These are phyloP conservation scores for Mustela nigripes DNA, from an alignment of 2,113 vertebrate species.

Conservation along the genomic window DNA sequence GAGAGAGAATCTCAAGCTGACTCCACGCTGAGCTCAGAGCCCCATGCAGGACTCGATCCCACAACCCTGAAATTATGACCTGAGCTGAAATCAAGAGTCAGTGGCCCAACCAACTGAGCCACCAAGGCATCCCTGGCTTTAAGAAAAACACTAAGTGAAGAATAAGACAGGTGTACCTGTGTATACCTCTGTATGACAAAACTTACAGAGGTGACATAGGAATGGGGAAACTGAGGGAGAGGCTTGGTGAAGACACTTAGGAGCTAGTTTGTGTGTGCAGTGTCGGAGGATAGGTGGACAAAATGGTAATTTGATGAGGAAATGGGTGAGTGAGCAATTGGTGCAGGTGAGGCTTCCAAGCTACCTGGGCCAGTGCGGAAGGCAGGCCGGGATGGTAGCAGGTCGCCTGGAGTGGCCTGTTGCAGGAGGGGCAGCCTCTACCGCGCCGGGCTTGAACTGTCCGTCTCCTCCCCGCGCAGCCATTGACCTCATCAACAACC, in stretches of 20 bases:
- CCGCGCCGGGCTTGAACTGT: background rate
- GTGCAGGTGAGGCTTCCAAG: background rate
- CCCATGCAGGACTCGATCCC: background rate
- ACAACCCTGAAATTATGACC: background rate
- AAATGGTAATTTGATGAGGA: background rate
- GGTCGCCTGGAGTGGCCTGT: background rate
- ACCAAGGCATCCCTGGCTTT: background rate
- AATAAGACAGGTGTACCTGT: background rate
- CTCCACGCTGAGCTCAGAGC: background rate
- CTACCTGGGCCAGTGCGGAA: background rate
- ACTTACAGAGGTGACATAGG: background rate
- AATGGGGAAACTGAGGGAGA: background rate
- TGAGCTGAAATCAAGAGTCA: background rate
- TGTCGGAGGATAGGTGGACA: accelerated
- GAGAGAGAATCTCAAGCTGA: background rate
- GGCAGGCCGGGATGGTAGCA: background rate
- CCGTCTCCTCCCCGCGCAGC: conserved; percentile 84
- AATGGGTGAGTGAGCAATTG: background rate
- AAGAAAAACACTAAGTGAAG: conserved; percentile 19
- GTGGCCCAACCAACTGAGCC: background rate
- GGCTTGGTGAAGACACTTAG: background rate
- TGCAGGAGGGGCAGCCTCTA: background rate
- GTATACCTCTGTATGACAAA: background rate
- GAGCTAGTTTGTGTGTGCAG: background rate
- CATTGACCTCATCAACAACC: conserved; percentile 96